These are phyloP conservation scores for Calyptommatus sinebrachiatus DNA, from an alignment of 2,113 vertebrate species.

Conservation along the genomic window DNA sequence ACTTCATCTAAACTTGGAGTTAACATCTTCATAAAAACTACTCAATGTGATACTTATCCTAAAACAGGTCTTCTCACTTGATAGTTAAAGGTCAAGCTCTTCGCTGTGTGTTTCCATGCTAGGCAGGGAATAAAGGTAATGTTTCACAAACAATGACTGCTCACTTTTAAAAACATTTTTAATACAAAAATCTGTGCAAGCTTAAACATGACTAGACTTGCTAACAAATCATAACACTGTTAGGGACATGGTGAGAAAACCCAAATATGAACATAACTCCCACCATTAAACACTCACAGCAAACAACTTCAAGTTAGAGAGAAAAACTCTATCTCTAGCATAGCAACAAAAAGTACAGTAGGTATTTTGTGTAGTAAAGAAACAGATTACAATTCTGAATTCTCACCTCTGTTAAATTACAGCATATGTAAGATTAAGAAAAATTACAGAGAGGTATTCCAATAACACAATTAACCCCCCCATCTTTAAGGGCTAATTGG, in stretches of 20 bases:
- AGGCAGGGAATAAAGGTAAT: neutral
- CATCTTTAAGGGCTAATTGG: too few species aligned
- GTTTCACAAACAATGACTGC: neutral
- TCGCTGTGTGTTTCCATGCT: neutral
- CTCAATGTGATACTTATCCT: neutral
- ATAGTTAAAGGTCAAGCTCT: neutral
- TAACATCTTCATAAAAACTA: too few species aligned
- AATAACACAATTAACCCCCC: too few species aligned
- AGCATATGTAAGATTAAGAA: neutral
- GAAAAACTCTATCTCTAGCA: rapidly evolving
- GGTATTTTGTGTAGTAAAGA: rapidly evolving
- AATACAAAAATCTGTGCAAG: neutral
- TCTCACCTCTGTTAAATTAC: neutral
- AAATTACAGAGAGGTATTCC: too few species aligned
- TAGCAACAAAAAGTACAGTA: neutral
- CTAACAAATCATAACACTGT: neutral
- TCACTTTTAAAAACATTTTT: neutral
- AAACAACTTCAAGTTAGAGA: neutral
- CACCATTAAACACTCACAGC: conserved; percentile 38
- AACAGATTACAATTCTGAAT: conserved; percentile 6
- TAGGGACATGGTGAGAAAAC: neutral
- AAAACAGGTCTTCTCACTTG: neutral
- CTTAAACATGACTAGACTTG: neutral
- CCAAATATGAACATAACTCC: conserved; percentile 38
- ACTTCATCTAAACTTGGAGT: too few species aligned